Evolutionary conservation across 1,140 invertebrate genomes (phyloP), one percentile per base, ranked within the genome.

Genomic region (Drosophila littoralis): DNA sequence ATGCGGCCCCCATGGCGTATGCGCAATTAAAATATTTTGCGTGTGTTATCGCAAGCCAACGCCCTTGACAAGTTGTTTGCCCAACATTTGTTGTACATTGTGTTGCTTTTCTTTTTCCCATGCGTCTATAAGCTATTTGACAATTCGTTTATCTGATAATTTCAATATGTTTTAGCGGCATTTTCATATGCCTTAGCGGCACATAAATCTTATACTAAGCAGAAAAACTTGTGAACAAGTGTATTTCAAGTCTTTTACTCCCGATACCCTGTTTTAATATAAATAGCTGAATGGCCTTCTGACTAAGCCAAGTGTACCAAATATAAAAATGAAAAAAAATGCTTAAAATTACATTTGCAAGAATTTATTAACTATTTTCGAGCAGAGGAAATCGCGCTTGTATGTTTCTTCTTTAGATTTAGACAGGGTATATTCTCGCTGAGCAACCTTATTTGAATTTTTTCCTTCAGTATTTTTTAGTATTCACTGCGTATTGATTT

Each of bases 121-220:
- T 9, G 8, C 28, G 22, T 35, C 43, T 32, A 59, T 60, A 32
- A 55, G 59, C 63, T 33, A 63, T 78, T 79, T 75, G 75, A 70
- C 79, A 77, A 82, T 86, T 77, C 72, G 83, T 88, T 79, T 79
- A 79, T 83, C 83, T 88, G 76, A 72, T 76, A 82, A 88, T 83
- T 82, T 82, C 83, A 83, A 86, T 86, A 86, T 82, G 83, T 64
- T 70, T 33, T 38, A 32, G 40, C 42, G 33, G 15, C 60, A 77
- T 84, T 75, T 81, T 85, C 70, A 77, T 84, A 64, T 75, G 65
- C 46, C 51, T 68, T 71, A 40, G 68, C 17, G 67, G 52, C 69
- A 60, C 79, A 82, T 86, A 71, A 88, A 79, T 77, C 74, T 74
- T 68, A 73, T 28, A 42, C 48, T 55, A 22, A 13, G 54, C 54